phyloP scores from a whole-genome alignment of 2,113 vertebrate genomes.

The Actenoides hombroni region DNA sequence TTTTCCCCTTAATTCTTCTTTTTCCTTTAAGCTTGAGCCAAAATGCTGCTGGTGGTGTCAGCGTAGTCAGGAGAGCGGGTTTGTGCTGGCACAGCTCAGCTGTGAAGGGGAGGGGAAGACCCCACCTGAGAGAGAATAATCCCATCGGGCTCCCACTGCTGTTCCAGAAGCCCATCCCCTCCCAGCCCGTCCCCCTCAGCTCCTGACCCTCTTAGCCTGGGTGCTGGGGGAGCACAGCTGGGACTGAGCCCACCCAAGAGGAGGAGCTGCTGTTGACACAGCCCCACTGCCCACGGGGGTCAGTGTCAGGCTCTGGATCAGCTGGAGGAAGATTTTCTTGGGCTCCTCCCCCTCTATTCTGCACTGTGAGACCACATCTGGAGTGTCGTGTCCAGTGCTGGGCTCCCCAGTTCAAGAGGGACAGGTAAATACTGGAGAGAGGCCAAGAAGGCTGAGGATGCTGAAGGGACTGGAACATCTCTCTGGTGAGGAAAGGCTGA shows the following conservation, averaged over 20 bases:
- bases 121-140: background rate
- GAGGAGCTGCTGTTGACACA: background rate
- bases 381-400: too few relatives aligned
- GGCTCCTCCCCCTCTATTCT: too few relatives aligned
- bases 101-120: background rate
- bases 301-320: background rate
- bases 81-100: background rate
- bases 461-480: too few relatives aligned
- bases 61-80: rapidly evolving
- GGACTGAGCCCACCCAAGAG: rapidly evolving
- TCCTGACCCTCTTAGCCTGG: rapidly evolving
- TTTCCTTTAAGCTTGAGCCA: background rate
- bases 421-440: too few relatives aligned
- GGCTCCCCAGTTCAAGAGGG: too few relatives aligned
- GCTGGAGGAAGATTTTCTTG: too few relatives aligned
- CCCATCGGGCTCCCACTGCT: too few relatives aligned
- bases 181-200: background rate
- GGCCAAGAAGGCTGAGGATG: too few relatives aligned
- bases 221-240: background rate
- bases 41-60: background rate
- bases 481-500: too few relatives aligned
- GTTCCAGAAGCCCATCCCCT: rapidly evolving
- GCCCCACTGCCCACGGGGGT: rapidly evolving
- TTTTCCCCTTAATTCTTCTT: background rate
- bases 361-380: too few relatives aligned